A percentile compares a stretch with the other conserved stretches of the same genome.
phyloP scores from a whole-genome alignment of 2,888 invertebrate genomes.

The Papilio gigon region DNA sequence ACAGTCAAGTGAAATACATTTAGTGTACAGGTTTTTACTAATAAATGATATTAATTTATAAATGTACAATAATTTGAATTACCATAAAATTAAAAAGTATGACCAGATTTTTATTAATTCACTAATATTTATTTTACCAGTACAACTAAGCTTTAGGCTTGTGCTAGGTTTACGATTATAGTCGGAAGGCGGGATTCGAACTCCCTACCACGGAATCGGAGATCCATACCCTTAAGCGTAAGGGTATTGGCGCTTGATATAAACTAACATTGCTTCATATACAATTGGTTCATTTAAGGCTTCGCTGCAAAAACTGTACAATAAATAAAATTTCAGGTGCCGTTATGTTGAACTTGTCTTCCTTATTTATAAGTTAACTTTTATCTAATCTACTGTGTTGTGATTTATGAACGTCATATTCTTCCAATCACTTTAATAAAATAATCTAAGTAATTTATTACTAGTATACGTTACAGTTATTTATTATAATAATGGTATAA shows the following conservation, averaged over 20 bases:
- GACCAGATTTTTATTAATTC: too few species aligned
- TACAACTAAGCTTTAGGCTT: too few species aligned
- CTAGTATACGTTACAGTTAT: conserved; percentile 14
- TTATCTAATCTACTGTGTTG: conserved; percentile 45
- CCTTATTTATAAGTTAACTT: conserved; percentile 37
- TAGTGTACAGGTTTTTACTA: not conserved
- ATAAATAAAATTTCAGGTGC: not conserved
- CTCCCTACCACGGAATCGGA: too few species aligned
- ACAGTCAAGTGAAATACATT: not conserved
- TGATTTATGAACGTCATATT: conserved; percentile 43
- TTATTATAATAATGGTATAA: conserved; percentile 17
- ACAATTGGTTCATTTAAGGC: not conserved
- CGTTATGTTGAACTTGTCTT: conserved; percentile 25
- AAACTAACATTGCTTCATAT: not conserved
- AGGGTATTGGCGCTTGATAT: too few species aligned
- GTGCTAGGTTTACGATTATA: too few species aligned
- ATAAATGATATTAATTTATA: not conserved
- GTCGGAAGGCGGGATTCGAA: too few species aligned
- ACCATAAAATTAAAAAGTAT: not conserved
- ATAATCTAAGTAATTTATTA: conserved; percentile 25
- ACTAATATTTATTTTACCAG: too few species aligned
- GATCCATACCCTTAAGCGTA: too few species aligned
- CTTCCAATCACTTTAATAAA: conserved; percentile 42
- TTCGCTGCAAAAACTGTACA: not conserved
- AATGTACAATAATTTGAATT: not conserved